Base-by-base conservation (phyloP, 2,113 vertebrate genomes). In the Chascanopsetta lugubris region DNA sequence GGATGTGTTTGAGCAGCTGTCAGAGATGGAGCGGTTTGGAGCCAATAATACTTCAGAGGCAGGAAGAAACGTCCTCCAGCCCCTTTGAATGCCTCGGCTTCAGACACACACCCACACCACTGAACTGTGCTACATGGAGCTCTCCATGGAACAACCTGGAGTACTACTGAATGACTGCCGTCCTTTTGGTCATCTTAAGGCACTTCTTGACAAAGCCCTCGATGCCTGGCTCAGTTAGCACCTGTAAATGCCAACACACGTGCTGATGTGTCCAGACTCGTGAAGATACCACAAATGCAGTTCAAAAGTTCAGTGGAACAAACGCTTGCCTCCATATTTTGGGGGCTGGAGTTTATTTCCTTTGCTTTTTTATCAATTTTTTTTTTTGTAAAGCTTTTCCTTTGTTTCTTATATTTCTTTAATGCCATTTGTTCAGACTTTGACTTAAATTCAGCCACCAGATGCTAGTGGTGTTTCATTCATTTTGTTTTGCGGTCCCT, bases 1-100 rank as follows among this genome's bases (percentile, higher is more conserved):
- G 86, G 95, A 98, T 38, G 93, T 98, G 83, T 98, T 99, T 27
- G 95, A 99, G 79, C 96, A 99, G 85, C 90, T 98, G 72, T 91
- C 94, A 15, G 97, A 99, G 89, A 92, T 93, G 56, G 97, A 99
- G 86, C 94, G 90, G 83, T 92, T 79, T 0, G 86, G 89, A 58
- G 69, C 61, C 15, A 71, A 42, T 58, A 30, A 63, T 36, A 20
- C 80, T 9, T 74, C 76, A 1, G 91, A 94, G 18, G 76, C 82
- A 6, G 88, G 79, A 10, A 84, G 92, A 38, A 92, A 85, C 4
- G 89, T 94, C 45, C 88, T 94, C 77, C 93, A 94, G 80, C 91
- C 91, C 17, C 89, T 93, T 54, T 93, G 83, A 92, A 69, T 8
- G 0, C 60, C n/a, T 1, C 21, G 2, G 30, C 36, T 47, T 12